phyloP scores from a whole-genome alignment of 2,888 invertebrate genomes.

The Plebejus argus region DNA sequence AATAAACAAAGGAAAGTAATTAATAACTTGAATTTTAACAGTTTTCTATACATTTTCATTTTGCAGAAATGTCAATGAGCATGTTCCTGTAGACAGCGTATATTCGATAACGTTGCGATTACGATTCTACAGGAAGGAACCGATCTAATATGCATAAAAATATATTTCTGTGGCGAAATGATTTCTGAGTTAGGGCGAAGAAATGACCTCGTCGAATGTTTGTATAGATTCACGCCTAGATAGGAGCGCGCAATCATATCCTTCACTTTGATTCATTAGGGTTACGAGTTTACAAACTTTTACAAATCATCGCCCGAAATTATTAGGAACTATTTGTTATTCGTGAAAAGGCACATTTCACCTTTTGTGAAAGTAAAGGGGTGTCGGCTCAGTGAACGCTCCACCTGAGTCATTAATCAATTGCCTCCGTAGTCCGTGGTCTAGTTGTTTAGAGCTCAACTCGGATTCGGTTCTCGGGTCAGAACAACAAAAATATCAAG shows the following conservation, averaged over 20 bases:
- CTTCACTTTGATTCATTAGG: slow-evolving; percentile 11
- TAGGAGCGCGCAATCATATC: slow-evolving; percentile 4
- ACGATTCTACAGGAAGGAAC: too few species aligned
- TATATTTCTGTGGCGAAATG: not conserved
- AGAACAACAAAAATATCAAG: not conserved
- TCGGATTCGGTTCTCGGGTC: not conserved
- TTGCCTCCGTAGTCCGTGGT: not conserved
- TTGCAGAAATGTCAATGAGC: too few species aligned
- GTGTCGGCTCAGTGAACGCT: not conserved
- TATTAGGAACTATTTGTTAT: slow-evolving; percentile 15
- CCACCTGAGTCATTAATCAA: not conserved
- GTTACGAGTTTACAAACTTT: slow-evolving; percentile 14
- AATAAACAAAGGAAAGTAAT: too few species aligned
- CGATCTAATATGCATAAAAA: not conserved
- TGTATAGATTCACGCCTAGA: slow-evolving; percentile 9
- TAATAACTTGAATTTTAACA: too few species aligned
- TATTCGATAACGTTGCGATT: too few species aligned
- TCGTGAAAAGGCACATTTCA: slow-evolving; percentile 15
- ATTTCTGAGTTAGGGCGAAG: slow-evolving; percentile 2
- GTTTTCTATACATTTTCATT: too few species aligned
- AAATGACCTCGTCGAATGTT: slow-evolving; percentile 7
- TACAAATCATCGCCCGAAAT: slow-evolving; percentile 16
- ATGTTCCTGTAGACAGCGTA: too few species aligned
- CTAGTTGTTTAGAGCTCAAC: not conserved
- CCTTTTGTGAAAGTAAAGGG: slow-evolving; percentile 13